Conservation (phyloP, 2,113 vertebrate species). For the Tringa solitaria region DNA sequence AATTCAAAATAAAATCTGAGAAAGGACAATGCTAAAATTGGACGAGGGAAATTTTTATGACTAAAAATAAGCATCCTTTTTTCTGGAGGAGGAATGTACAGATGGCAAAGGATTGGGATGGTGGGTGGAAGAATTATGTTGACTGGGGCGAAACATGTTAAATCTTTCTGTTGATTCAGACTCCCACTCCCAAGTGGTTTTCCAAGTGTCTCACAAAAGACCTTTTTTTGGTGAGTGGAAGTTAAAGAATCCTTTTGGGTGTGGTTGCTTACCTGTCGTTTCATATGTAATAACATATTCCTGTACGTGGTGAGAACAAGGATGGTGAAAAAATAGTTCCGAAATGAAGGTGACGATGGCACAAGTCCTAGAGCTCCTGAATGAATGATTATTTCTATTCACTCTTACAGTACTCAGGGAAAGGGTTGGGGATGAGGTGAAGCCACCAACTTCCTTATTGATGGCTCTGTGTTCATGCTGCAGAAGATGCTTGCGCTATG, state of each 20-base stretch:
- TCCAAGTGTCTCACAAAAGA: not conserved
- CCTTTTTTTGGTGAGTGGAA: not conserved
- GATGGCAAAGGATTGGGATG: not conserved
- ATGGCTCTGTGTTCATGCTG: not conserved
- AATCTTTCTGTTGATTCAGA: not conserved
- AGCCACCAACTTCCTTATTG: not conserved
- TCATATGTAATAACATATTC: rapidly evolving
- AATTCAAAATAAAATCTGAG: not conserved
- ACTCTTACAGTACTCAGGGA: not conserved
- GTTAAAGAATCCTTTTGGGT: not conserved
- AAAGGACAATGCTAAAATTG: not conserved
- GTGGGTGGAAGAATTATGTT: not conserved
- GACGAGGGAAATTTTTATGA: not conserved
- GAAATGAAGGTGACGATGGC: not conserved
- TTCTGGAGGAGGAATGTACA: not conserved
- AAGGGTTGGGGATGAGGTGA: not conserved
- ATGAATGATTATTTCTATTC: not conserved
- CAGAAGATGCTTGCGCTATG: not conserved
- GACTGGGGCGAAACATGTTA: not conserved
- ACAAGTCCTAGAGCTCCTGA: not conserved
- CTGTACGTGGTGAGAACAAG: not conserved
- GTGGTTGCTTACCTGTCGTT: not conserved
- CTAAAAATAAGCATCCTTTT: not conserved
- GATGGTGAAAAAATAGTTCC: not conserved
- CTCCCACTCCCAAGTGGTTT: not conserved